These are phyloP conservation scores for Laticauda laticaudata DNA, from an alignment of 2,113 vertebrate species.

Conservation along the genomic window DNA sequence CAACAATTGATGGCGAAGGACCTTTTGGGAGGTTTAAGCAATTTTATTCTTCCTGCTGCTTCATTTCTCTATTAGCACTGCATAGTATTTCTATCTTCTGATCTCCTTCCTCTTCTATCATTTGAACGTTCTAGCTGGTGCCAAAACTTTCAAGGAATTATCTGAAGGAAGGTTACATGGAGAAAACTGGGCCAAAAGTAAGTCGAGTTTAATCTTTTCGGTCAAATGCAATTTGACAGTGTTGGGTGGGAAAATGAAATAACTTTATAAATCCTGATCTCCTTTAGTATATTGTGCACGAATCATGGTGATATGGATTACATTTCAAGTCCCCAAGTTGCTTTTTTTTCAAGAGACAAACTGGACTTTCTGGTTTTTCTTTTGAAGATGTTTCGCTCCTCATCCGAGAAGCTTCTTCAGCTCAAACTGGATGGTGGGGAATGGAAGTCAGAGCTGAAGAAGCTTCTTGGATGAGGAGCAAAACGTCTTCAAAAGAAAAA, in stretches of 20 bases:
- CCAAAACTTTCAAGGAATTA: conserved; percentile 94
- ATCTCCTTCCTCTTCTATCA: not conserved
- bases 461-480: too few species aligned
- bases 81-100: not conserved
- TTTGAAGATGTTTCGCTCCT: too few species aligned
- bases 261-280: too few species aligned
- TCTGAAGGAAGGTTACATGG: conserved; percentile 91
- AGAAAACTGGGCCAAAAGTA: conserved; percentile 95
- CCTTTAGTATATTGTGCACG: not conserved
- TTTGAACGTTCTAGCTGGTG: conserved; percentile 72
- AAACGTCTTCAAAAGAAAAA: too few species aligned
- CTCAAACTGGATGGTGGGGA: too few species aligned
- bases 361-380: too few species aligned
- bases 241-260: not conserved
- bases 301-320: too few species aligned
- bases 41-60: not conserved
- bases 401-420: too few species aligned
- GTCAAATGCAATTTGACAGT: not conserved
- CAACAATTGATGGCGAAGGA: not conserved
- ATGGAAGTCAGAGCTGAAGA: too few species aligned
- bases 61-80: not conserved
- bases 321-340: too few species aligned
- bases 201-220: not conserved
- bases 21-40: not conserved
- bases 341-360: too few species aligned